Base-by-base conservation (phyloP, 2,888 invertebrate species). In the Hetaerina titia region DNA sequence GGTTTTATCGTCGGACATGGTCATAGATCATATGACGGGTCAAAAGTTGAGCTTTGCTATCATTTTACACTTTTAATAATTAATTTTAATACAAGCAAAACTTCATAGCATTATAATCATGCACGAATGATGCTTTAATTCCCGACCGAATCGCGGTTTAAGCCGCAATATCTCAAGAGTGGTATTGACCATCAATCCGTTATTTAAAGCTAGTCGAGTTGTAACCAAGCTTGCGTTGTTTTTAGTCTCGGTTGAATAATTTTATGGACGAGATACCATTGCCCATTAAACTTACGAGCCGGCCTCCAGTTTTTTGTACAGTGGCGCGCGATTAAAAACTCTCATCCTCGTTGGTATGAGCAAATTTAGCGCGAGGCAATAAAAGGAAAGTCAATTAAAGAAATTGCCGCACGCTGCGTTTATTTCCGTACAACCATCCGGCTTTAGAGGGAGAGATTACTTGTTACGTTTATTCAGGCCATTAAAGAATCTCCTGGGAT, bases 311-410 rank as follows among this genome's bases (percentile, higher is more conserved):
- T 81, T 81, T 81, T 81, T 81, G 25, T 11, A 31, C 31, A 15
- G 81, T 15, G 31, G 31, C 25, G 19, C 31, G 31, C 81, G 81
- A 81, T 31, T 81, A 81, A 81, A 81, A 81, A 81, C 81, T 81
- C 74, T 74, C 81, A 81, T 81, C 81, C 81, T 81, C 81, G 81
- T 81, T 81, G 81, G 8, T 81, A 81, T 31, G 81, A 81, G 13
- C n/a, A 31, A 31, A 81, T 81, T 15, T 22, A 81, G 81, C 9
- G 11, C 81, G 81, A 15, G 31, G 81, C 31, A 81, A 81, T 81
- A 81, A 81, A 81, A 81, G n/a, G 81, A 81, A 81, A 81, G 81
- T 81, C 81, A 81, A 81, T 81, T 81, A 81, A 81, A 81, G 81
- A 31, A 81, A 81, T 81, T 81, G 81, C 81, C 81, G 81, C 25